Conservation (phyloP, 2,888 invertebrate genomes). For the Philopedon plagiatum region DNA sequence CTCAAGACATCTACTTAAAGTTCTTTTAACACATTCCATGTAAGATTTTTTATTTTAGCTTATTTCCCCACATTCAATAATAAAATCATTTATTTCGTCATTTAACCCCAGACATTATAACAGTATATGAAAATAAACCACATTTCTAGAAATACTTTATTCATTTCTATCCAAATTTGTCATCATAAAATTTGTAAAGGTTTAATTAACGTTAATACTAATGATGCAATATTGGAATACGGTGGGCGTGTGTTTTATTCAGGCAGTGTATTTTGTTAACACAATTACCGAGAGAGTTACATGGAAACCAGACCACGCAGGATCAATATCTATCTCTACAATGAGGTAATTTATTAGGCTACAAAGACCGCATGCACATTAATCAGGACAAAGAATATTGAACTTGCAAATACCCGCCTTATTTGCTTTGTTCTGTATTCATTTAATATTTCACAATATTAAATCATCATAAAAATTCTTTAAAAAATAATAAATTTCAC, state of each 20-base stretch:
- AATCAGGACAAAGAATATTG: conserved; percentile 5
- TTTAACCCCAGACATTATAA: too few relatives aligned
- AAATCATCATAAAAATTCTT: background rate
- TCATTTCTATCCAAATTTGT: too few relatives aligned
- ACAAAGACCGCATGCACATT: conserved; percentile 1
- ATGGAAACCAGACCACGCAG: background rate
- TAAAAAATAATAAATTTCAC: background rate
- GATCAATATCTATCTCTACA: conserved; percentile 5
- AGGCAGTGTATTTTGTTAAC: background rate
- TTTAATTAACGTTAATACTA: background rate
- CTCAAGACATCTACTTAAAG: too few relatives aligned
- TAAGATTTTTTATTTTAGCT: too few relatives aligned
- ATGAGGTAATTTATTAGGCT: conserved; percentile 1
- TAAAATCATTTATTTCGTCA: too few relatives aligned
- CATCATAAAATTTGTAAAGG: background rate
- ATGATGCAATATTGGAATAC: background rate
- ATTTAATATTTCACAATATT: conserved; percentile 1
- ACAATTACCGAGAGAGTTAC: background rate
- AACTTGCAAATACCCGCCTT: background rate
- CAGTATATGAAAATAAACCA: too few relatives aligned
- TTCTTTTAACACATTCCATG: too few relatives aligned
- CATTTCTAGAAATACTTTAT: too few relatives aligned
- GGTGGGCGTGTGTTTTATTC: background rate
- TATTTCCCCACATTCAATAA: too few relatives aligned
- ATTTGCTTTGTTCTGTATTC: conserved; percentile 7